Conservation (phyloP, 2,113 vertebrate genomes). For the Chionodraco myersi region DNA sequence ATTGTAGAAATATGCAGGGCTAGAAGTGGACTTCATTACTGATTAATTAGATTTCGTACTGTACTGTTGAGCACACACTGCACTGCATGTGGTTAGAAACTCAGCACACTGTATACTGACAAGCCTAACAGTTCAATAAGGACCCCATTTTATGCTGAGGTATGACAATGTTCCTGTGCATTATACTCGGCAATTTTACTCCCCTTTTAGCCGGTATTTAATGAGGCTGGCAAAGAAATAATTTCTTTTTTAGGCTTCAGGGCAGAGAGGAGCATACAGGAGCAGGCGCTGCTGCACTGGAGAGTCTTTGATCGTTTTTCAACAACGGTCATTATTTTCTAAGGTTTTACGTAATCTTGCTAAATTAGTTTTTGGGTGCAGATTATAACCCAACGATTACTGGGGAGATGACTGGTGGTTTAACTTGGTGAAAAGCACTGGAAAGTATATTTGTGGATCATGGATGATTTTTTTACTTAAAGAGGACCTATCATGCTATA, state of each 20-base stretch:
- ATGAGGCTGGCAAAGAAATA: neutral
- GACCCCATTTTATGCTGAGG: conserved; percentile 37
- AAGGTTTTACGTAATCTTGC: neutral
- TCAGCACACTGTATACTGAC: conserved; percentile 20
- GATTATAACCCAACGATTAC: neutral
- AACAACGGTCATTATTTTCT: neutral
- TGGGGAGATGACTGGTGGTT: neutral
- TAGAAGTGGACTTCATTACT: neutral
- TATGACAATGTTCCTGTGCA: conserved; percentile 1
- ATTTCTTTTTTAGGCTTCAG: neutral
- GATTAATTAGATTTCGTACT: conserved; percentile 12
- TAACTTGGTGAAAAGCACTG: neutral
- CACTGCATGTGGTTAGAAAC: neutral
- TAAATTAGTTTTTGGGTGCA: neutral
- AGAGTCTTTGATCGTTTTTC: neutral
- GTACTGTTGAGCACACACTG: neutral
- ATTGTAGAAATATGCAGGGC: neutral
- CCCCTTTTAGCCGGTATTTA: conserved; percentile 18
- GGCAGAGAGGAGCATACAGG: neutral
- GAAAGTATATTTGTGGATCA: neutral
- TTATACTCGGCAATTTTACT: conserved; percentile 2
- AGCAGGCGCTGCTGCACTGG: neutral
- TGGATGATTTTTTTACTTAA: neutral
- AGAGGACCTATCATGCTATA: no score
- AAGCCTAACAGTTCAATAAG: conserved; percentile 8